These are phyloP conservation scores for Thecocarcelia acutangulata DNA, from an alignment of 2,888 invertebrate species.

Conservation along the genomic window DNA sequence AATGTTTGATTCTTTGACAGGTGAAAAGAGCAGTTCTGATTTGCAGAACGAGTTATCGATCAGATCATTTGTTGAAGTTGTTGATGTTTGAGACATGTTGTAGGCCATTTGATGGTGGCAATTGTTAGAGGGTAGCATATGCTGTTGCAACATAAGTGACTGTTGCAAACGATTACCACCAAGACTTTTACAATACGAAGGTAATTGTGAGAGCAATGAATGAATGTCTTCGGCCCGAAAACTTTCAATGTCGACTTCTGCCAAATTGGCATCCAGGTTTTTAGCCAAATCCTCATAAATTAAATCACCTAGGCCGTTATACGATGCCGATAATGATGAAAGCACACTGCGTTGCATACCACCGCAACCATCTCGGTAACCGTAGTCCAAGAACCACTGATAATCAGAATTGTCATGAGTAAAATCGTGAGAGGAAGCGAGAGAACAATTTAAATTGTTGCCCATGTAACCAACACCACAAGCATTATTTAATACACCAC, in stretches of 20 bases:
- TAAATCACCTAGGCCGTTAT: conserved; percentile 87
- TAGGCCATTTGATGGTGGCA: conserved; percentile 69
- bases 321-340: conserved; percentile 90
- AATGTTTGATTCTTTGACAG: conserved; percentile 90
- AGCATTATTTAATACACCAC: conserved; percentile 74
- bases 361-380: conserved; percentile 89
- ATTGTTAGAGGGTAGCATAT: conserved; percentile 73
- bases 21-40: conserved; percentile 94
- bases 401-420: conserved; percentile 94
- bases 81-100: conserved; percentile 77
- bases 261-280: conserved; percentile 95
- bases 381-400: conserved; percentile 95
- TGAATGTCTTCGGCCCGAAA: conserved; percentile 95
- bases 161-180: conserved; percentile 79
- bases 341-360: conserved; percentile 89
- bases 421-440: conserved; percentile 84
- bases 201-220: conserved; percentile 89
- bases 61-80: conserved; percentile 84
- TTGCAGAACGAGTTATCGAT: conserved; percentile 94
- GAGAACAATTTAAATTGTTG: conserved; percentile 80
- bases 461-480: conserved; percentile 74
- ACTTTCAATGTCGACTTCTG: conserved; percentile 97
- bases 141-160: conserved; percentile 73
- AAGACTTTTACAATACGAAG: conserved; percentile 87
- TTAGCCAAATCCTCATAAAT: conserved; percentile 91